Evolutionary conservation across 2,888 invertebrate species (phyloP).

Genomic region (Plutella xylostella): DNA sequence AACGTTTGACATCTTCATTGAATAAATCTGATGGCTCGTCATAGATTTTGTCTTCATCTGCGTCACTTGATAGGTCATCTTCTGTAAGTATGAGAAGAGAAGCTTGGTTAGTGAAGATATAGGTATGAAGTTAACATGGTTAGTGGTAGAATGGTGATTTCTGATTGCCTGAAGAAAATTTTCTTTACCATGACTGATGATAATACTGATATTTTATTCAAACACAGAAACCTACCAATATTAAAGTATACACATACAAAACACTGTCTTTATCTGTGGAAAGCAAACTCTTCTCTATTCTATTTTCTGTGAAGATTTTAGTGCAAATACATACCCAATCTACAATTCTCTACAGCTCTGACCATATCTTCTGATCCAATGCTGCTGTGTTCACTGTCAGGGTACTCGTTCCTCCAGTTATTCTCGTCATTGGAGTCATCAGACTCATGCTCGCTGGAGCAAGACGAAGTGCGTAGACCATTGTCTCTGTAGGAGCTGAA

Average conservation of each 20-base stretch:
- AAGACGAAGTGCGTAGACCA: constrained; percentile 27
- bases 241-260: no score
- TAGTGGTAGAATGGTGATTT: no score
- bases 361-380: constrained; percentile 73
- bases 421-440: constrained; percentile 85
- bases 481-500: constrained; percentile 40
- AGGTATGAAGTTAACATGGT: no score
- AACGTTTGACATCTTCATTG: constrained; percentile 67
- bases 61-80: constrained; percentile 59
- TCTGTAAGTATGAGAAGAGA: constrained; percentile 27
- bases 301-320: no score
- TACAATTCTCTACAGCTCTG: constrained; percentile 58
- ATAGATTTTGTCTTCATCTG: constrained; percentile 53
- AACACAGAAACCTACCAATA: no score
- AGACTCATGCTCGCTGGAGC: constrained; percentile 66
- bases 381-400: constrained; percentile 75
- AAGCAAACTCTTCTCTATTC: no score
- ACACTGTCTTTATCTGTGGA: no score
- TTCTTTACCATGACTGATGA: no score
- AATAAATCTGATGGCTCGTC: constrained; percentile 39
- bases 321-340: constrained; percentile 28
- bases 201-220: no score
- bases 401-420: constrained; percentile 83
- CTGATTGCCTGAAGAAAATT: no score
- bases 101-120: no score